phyloP scores from a whole-genome alignment of 2,113 vertebrate species.

The Regulus satrapa region DNA sequence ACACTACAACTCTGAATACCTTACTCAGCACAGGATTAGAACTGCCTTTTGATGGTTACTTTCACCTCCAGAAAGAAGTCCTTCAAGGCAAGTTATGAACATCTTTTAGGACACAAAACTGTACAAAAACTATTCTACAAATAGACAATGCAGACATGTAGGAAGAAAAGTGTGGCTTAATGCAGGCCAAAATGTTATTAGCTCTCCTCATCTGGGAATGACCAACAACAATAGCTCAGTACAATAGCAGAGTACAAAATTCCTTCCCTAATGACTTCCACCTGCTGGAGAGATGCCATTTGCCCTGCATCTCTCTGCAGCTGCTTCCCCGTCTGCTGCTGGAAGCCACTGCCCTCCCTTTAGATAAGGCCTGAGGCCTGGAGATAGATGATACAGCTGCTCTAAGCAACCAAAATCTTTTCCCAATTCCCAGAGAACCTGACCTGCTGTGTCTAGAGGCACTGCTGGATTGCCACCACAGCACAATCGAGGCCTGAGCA shows the following conservation, averaged over 20 bases:
- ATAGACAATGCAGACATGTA: neutral
- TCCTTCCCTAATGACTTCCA: conserved; percentile 31
- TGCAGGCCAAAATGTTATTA: neutral
- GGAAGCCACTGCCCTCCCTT: neutral
- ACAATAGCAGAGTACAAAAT: neutral
- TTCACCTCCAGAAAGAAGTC: neutral
- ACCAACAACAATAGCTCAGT: neutral
- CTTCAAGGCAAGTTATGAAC: neutral
- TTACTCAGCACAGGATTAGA: neutral
- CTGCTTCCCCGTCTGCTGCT: conserved; percentile 24
- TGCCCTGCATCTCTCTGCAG: neutral
- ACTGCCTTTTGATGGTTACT: neutral
- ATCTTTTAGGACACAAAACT: neutral
- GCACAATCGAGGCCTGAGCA: neutral
- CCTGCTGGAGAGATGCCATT: conserved; percentile 7
- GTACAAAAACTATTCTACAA: neutral
- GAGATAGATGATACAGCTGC: neutral
- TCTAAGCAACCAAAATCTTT: neutral
- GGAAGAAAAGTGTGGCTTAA: neutral
- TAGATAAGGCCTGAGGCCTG: neutral
- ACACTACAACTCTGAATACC: neutral
- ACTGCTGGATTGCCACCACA: neutral
- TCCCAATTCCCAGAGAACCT: neutral
- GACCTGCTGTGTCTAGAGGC: neutral
- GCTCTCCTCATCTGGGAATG: neutral